Percentiles rank a stretch among this genome's conserved stretches.
These are phyloP conservation scores for Alethe castanea DNA, from an alignment of 2,113 vertebrate species.

Conservation along the genomic window DNA sequence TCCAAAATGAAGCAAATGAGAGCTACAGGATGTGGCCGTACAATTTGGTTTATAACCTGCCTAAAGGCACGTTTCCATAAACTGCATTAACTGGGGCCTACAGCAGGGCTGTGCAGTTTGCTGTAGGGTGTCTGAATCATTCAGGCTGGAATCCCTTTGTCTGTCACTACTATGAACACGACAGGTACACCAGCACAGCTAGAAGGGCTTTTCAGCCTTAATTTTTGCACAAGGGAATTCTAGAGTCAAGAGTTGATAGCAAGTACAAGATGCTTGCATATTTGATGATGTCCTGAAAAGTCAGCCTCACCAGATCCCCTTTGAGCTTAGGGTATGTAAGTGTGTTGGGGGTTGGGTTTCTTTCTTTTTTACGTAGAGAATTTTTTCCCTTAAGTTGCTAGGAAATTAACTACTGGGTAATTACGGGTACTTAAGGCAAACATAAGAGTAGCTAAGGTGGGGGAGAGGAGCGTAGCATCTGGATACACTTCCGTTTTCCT, in stretches of 20 bases:
- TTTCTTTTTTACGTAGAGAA: too few species aligned
- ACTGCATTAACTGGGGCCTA: background rate
- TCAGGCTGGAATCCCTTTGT: background rate
- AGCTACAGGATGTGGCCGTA: background rate
- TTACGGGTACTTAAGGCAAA: too few species aligned
- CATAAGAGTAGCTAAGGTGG: too few species aligned
- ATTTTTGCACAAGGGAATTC: background rate
- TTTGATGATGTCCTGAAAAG: background rate
- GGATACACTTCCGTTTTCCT: too few species aligned
- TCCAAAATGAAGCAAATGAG: background rate
- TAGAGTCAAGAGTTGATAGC: background rate
- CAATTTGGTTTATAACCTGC: background rate
- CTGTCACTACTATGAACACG: rapidly evolving
- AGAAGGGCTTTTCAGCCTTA: background rate
- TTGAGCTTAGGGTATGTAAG: background rate
- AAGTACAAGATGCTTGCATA: background rate
- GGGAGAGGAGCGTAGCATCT: too few species aligned
- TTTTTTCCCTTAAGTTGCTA: too few species aligned
- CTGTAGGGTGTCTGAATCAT: background rate
- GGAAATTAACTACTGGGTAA: too few species aligned
- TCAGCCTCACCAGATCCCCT: background rate
- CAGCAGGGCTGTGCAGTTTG: background rate
- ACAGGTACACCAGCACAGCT: background rate
- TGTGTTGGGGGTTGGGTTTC: too few species aligned
- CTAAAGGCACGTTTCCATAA: background rate